Percentiles rank a stretch among this genome's conserved stretches.
Conservation (phyloP, 2,797 vertebrate species). For the Parambassis ranga region DNA sequence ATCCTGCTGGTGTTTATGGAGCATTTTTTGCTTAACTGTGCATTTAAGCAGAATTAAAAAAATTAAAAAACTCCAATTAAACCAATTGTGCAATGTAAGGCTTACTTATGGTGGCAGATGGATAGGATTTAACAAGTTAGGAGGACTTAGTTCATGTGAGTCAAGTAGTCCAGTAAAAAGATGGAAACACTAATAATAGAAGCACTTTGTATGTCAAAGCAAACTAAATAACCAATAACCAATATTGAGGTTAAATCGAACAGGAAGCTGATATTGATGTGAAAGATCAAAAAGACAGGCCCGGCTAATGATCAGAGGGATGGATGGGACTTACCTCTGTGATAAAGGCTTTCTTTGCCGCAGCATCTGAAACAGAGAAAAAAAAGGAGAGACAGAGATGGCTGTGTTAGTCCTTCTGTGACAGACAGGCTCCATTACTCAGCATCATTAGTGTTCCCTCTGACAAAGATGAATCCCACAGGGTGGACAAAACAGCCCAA, state of each 20-base stretch:
- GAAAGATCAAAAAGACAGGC: slow-evolving; percentile 4
- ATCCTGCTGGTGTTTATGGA: not conserved
- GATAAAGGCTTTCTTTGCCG: slow-evolving; percentile 79
- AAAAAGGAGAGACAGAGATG: slow-evolving; percentile 12
- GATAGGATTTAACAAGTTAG: slow-evolving; percentile 33
- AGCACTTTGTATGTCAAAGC: too few relatives aligned
- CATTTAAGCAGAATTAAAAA: not conserved
- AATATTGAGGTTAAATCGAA: not conserved
- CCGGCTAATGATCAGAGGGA: slow-evolving; percentile 16
- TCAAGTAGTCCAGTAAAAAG: not conserved
- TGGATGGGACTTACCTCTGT: slow-evolving; percentile 78
- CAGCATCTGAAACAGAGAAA: slow-evolving; percentile 67
- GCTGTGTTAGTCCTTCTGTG: slow-evolving; percentile 33
- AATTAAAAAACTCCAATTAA: not conserved
- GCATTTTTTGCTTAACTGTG: not conserved
- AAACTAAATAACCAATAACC: too few relatives aligned
- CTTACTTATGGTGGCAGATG: slow-evolving; percentile 11
- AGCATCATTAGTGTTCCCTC: slow-evolving; percentile 38
- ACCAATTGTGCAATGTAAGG: not conserved
- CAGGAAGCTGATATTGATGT: not conserved
- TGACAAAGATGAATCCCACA: slow-evolving; percentile 46
- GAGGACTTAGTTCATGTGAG: slow-evolving; percentile 28
- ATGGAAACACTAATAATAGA: too few relatives aligned
- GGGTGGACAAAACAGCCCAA: slow-evolving; percentile 25
- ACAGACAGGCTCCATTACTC: slow-evolving; percentile 42